Evolutionary conservation across 2,113 vertebrate genomes (phyloP).

Genomic region (Grammomys dolichurus): DNA sequence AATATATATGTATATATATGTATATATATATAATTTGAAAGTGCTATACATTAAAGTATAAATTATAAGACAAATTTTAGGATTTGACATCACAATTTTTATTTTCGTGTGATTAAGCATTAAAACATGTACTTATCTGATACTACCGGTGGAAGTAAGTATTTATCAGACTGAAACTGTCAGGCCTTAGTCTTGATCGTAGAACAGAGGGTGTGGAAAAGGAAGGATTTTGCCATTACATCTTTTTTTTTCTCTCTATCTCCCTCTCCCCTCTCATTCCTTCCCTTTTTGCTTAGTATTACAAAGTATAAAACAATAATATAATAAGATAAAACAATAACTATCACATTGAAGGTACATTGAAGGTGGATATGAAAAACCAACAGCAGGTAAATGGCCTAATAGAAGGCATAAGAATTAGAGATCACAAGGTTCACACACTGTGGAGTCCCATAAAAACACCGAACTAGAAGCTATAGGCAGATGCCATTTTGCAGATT

Average conservation of each 20-base stretch:
- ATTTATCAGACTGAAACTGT: not conserved
- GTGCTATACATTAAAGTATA: not conserved
- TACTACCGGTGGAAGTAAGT: not conserved
- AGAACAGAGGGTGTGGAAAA: not conserved
- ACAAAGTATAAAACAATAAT: not conserved
- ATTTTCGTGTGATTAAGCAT: no score
- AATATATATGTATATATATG: not conserved
- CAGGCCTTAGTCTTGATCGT: not conserved
- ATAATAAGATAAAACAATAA: not conserved
- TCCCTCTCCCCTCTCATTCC: rapidly evolving
- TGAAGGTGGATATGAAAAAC: not conserved
- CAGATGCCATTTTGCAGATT: not conserved
- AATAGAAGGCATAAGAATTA: not conserved
- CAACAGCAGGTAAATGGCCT: not conserved
- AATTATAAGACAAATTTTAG: not conserved
- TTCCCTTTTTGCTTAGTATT: not conserved
- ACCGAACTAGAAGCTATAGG: not conserved
- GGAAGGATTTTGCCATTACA: not conserved
- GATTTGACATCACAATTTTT: no score
- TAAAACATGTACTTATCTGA: not conserved
- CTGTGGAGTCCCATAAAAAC: not conserved
- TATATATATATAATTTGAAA: not conserved
- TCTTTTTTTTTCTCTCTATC: not conserved
- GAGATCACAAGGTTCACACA: not conserved
- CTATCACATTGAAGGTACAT: not conserved